Conservation (phyloP, 2,888 invertebrate genomes). For the Aphodius sticticus region DNA sequence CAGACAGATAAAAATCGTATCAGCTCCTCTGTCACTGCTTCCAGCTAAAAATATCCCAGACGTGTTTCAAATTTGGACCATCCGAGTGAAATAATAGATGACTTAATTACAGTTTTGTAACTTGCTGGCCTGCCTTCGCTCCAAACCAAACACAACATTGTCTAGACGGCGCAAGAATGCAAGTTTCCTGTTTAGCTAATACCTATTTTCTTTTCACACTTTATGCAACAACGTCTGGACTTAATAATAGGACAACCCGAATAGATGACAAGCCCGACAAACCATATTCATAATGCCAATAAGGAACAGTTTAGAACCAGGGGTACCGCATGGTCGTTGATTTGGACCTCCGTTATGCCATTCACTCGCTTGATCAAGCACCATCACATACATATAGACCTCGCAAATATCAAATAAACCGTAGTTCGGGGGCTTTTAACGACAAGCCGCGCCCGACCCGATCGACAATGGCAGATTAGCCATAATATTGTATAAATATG, state of each 20-base stretch:
- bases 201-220: not conserved
- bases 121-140: not conserved
- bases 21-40: not conserved
- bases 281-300: not conserved
- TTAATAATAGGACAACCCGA: not conserved
- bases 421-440: not conserved
- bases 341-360: not conserved
- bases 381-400: not conserved
- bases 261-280: not conserved
- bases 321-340: not conserved
- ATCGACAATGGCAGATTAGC: not conserved
- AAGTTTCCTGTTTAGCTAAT: not conserved
- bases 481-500: conserved; percentile 4
- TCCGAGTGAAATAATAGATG: not conserved
- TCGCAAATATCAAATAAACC: no score
- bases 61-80: not conserved
- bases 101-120: not conserved
- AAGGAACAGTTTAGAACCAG: not conserved
- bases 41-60: not conserved
- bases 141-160: conserved; percentile 4
- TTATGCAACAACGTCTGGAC: not conserved
- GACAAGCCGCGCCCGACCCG: not conserved
- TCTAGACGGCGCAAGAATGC: not conserved
- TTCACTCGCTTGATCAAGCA: not conserved
- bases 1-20: not conserved